Base-by-base conservation (phyloP, 2,888 invertebrate genomes). In the Dioctria linearis region DNA sequence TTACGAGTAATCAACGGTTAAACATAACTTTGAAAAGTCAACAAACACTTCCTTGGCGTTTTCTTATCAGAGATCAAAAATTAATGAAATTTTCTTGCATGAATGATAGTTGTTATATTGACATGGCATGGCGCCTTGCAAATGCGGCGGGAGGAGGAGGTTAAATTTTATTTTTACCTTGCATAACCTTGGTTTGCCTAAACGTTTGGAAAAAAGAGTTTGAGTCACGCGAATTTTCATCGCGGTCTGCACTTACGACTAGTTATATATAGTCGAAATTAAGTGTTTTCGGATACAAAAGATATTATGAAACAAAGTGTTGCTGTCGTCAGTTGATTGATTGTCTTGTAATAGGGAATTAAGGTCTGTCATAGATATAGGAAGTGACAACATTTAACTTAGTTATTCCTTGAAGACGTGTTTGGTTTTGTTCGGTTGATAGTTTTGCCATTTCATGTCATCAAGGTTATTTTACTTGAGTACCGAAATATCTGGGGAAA, bases 11-110 rank as follows among this genome's bases (percentile, higher is more conserved):
- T 42, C 59, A 75, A 9, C 73, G n/a, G 39, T 51, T 66, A 75
- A 75, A 75, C 73, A 59, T 59, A 42, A 42, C 25, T 59, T 59
- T 57, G 42, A 51, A 75, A 59, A 75, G 73, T 59, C 9, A 75
- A 75, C 73, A 75, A 57, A 75, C 40, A 59, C 59, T 75, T 75
- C 43, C 59, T 75, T 54, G 59, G 40, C 57, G 37, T 11, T 39
- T 57, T 43, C 73, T 59, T 75, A 75, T 75, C 73, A 75, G 59
- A 75, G 25, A 25, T 25, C 25, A 25, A 2, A 11, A 57, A 54
- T 54, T 71, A 54, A 71, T 39, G 54, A 71, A 71, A 71, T 6
- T 11, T 11, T n/a, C 4, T 54, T 54, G 54, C 8, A 54, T 54
- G n/a, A 54, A 4, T 13, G 37, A 40, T 37, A 46, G 4, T 6